Base-by-base conservation (phyloP, 1,140 invertebrate species). In the Metaphire vulgaris region DNA sequence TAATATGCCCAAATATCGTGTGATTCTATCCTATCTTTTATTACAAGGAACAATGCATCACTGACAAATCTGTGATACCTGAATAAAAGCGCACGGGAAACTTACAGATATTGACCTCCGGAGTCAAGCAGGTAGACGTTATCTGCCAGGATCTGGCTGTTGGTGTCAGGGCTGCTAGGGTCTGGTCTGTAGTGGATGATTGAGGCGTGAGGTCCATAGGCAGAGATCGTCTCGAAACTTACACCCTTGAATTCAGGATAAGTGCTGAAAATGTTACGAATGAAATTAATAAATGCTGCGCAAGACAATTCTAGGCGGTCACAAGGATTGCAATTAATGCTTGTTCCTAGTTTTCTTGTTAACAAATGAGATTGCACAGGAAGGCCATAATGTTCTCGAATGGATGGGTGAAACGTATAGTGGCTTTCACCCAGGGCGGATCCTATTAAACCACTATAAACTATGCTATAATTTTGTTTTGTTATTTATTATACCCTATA, bases 191-290 rank as follows among this genome's bases (percentile, higher is more conserved):
- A 99, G 87, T 99, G 97, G 81, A 98, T 97, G 15, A 99, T 90
- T 16, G 97, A 94, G 16, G 91, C 95, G 87, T 99, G 93, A 34
- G 92, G 89, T 0, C 96, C 97, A 15, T 90, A 91, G 0, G 92
- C 91, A 41, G 94, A 94, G 69, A 99, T 99, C 0, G 96, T 98
- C 28, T 89, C 87, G 87, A 99, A 99, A 83, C 96, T 98, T 0
- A 92, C 88, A 2, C 93, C 93, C 75, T 95, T 89, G 86, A 91
- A 98, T 82, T 92, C 88, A 21, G 91, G 87, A 81, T 93, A 90
- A 80, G 88, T 83, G 74, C 89, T 90, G 74, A 56, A 85, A 81
- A 41, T 77, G 31, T 76, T 30, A 74, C 64, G 76, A 1, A 16
- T n/a, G 31, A 79, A 29, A 74, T 21, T 12, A 21, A 21, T 56